Base-by-base conservation (phyloP, 2,888 invertebrate species). In the Aphodius sticticus region DNA sequence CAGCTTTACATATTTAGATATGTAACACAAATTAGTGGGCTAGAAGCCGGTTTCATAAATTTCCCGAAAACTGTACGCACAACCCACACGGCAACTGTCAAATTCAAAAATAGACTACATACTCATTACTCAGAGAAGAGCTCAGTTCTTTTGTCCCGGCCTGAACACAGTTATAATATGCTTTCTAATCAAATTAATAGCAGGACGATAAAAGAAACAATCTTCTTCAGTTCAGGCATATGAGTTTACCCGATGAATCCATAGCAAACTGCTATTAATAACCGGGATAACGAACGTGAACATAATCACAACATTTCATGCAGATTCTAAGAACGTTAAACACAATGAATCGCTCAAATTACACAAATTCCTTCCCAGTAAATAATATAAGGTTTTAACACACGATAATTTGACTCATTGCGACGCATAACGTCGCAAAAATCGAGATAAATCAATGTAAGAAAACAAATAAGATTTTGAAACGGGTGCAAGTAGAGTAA, bases 381-480 rank as follows among this genome's bases (percentile, higher is more conserved):
- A 5, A 53, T 12, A 53, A 53, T 53, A 7, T 12, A 53, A 53
- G 1, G 1, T 53, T 53, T 53, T 53, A 53, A 53, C 6, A 12
- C 4, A 9, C 12, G 2, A 5, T 53, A 9, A 12, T 53, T 9
- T 12, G 53, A 53, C 6, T 12, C 53, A 53, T 53, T 12, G 7
- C n/a, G n/a, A 36, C n/a, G 26, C 16, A 37, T 74, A 74, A 74
- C n/a, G 37, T 74, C 74, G 35, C 35, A 37, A 74, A 26, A 36
- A 36, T 74, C 69, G 76, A 38, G 72, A 77, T 70, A 79, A 81
- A 81, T 81, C 79, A 79, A 81, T 81, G 81, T 71, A 76, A 74
- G 77, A 72, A 36, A 75, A 26, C 36, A 72, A 69, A 74, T 35
- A 74, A 74, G 37, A 74, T 37, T 36, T 74, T 74, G 71, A 16